Conservation (phyloP, 2,797 vertebrate genomes). For the Anguilla megastoma region DNA sequence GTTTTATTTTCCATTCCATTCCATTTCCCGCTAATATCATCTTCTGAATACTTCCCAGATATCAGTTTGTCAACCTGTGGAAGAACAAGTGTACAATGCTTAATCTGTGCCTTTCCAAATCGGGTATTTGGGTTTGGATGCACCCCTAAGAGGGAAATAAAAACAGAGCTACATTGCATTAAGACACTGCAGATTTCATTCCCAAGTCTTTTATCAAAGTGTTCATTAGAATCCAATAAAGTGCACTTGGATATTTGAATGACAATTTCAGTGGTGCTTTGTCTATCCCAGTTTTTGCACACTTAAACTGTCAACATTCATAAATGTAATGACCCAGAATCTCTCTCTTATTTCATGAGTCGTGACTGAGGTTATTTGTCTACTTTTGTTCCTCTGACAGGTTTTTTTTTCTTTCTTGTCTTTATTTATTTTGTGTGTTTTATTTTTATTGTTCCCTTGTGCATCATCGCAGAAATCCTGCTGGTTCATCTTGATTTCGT, state of each 20-base stretch:
- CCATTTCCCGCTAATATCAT: not conserved
- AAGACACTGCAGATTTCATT: not conserved
- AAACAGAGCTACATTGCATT: not conserved
- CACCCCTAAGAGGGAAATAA: not conserved
- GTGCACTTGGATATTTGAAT: not conserved
- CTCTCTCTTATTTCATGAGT: not conserved
- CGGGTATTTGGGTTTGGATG: not conserved
- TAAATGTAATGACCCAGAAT: not conserved
- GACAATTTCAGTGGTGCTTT: not conserved
- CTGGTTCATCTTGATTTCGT: slow-evolving; percentile 5
- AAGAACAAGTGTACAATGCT: not conserved
- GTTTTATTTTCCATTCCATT: not conserved
- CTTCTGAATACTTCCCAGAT: not conserved
- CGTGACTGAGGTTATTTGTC: not conserved
- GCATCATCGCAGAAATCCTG: slow-evolving; percentile 16
- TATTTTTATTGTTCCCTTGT: not conserved
- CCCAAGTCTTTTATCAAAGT: not conserved
- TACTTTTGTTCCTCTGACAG: not conserved
- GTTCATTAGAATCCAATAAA: not conserved
- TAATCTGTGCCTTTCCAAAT: not conserved
- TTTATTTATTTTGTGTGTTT: not conserved
- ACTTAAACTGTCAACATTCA: not conserved
- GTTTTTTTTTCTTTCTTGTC: not conserved
- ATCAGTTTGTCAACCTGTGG: not conserved
- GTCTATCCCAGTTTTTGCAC: not conserved